Base-by-base conservation (phyloP, 2,797 vertebrate genomes). In the Lycodopsis pacificus region DNA sequence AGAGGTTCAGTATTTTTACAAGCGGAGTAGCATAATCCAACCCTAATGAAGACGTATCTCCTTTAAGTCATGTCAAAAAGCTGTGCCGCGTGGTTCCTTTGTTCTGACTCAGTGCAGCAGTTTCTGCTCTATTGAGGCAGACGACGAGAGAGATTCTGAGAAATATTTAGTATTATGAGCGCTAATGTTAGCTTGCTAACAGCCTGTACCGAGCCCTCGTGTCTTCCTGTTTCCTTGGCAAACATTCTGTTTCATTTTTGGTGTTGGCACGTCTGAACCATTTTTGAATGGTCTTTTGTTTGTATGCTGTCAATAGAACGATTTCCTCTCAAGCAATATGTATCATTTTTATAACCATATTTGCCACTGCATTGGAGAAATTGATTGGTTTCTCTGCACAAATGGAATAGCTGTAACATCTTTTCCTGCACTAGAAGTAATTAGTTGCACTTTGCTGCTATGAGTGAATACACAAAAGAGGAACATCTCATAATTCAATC, bases 261-360 rank as follows among this genome's bases (percentile, higher is more conserved):
- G 12, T 36, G 3, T 57, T 36, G 49, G 54, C 19, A 8, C 25
- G 42, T 73, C 38, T 54, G 51, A 46, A 49, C 4, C 44, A 42
- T 62, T 42, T 63, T 51, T 46, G 27, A 51, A 27, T 63, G 15
- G n/a, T 64, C 30, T 58, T 30, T 65, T 53, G 10, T 72, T 25
- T 65, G 54, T 15, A 32, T 59, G 54, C 40, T 74, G 65, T 54
- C 4, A 13, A 57, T n/a, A 61, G 32, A 78, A 48, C 1, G 4
- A 53, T 64, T 34, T 42, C n/a, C 19, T 70, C 38, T 22, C 36
- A 19, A 69, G 20, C 38, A 65, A 42, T 70, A 30, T 76, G 80
- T 20, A 32, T 73, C 1, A 12, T 46, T 58, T 61, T 17, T 46
- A 19, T 14, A 19, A 69, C 19, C 44, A 54, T 61, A n/a, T 36